Evolutionary conservation across 2,113 vertebrate species (phyloP).

Genomic region (Condylura cristata): DNA sequence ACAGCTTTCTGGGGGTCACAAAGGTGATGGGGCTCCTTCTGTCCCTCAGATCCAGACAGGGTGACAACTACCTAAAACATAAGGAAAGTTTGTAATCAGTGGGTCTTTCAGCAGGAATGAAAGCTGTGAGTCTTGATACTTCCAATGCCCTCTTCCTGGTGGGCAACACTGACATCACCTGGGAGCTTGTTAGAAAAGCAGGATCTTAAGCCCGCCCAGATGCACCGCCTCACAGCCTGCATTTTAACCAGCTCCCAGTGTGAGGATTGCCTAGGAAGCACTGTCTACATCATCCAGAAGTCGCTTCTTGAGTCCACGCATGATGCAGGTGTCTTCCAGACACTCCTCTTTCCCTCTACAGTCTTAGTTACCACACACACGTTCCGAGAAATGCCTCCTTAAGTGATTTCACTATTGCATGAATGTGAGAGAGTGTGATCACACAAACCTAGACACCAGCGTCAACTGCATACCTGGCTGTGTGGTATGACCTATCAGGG

Average conservation of each 20-base stretch:
- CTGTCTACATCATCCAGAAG: not conserved
- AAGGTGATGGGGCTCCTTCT: constrained; percentile 85
- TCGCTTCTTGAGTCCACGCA: not conserved
- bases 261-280: not conserved
- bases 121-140: not conserved
- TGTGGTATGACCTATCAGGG: too few species aligned
- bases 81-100: not conserved
- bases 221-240: not conserved
- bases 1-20: constrained; percentile 86
- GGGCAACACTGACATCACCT: not conserved
- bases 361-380: too few species aligned
- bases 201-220: not conserved
- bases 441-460: too few species aligned
- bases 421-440: too few species aligned
- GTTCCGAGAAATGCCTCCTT: too few species aligned
- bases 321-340: too few species aligned
- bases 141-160: not conserved
- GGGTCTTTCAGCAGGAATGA: not conserved
- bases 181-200: not conserved
- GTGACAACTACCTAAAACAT: constrained; percentile 86
- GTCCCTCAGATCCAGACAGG: constrained; percentile 86
- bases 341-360: not conserved
- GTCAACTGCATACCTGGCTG: too few species aligned
- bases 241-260: not conserved
- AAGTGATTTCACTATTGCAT: too few species aligned